Conservation (phyloP, 2,113 vertebrate genomes). For the Procavia capensis region DNA sequence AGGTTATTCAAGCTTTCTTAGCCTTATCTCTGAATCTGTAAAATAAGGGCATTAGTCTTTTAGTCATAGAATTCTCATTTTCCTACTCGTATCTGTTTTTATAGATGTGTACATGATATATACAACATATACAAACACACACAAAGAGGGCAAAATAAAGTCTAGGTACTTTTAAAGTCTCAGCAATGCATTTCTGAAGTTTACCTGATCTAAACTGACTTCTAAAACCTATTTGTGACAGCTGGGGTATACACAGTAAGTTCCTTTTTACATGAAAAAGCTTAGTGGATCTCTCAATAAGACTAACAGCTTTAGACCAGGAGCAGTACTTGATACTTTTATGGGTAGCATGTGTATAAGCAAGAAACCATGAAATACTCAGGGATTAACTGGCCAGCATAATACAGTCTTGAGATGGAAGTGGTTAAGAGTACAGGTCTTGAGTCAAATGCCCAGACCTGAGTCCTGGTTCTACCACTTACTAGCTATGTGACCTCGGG, state of each 20-base stretch:
- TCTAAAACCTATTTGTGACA: conserved; percentile 52
- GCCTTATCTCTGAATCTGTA: conserved; percentile 27
- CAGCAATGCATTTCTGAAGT: conserved; percentile 17
- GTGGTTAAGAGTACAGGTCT: background rate
- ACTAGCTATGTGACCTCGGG: conserved; percentile 14
- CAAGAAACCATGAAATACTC: conserved; percentile 16
- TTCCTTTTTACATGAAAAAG: conserved; percentile 48
- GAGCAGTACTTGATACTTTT: conserved; percentile 27
- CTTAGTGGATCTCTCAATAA: conserved; percentile 33
- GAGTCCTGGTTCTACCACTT: conserved; percentile 1
- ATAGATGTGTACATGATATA: background rate
- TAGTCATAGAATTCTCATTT: conserved; percentile 46
- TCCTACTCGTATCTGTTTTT: conserved; percentile 13
- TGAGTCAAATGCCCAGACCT: background rate
- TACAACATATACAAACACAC: background rate
- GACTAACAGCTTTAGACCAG: conserved; percentile 30
- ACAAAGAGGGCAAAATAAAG: conserved; percentile 14
- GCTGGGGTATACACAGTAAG: conserved; percentile 6
- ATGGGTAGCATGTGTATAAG: background rate
- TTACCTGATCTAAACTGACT: conserved; percentile 47
- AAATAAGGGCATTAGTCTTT: conserved; percentile 35
- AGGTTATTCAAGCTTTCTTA: conserved; percentile 49
- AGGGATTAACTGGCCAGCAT: background rate
- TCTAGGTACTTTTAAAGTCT: conserved; percentile 39
- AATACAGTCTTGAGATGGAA: conserved; percentile 26